phyloP scores from a whole-genome alignment of 2,113 vertebrate species.

The Dromas ardeola region DNA sequence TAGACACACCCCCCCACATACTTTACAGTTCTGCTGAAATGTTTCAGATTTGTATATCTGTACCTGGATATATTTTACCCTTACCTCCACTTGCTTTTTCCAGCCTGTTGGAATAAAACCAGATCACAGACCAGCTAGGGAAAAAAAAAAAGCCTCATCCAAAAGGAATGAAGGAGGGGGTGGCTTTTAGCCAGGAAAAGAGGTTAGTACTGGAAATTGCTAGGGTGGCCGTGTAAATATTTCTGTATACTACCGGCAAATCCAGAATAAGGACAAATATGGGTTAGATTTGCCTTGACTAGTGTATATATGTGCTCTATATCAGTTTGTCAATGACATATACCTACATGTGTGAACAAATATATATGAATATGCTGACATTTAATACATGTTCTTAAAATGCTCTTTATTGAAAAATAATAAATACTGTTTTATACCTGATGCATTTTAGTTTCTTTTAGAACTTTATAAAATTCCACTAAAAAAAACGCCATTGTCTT shows the following conservation, averaged over 20 bases:
- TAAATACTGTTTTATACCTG: neutral
- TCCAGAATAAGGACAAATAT: neutral
- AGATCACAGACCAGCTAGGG: neutral
- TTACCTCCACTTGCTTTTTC: neutral
- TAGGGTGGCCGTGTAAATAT: neutral
- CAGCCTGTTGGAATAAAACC: neutral
- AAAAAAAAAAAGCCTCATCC: neutral
- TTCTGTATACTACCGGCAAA: neutral
- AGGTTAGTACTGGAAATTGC: neutral
- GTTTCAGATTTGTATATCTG: neutral
- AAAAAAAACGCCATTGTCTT: neutral
- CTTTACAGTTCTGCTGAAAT: neutral
- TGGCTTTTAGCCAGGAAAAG: neutral
- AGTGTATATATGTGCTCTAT: neutral
- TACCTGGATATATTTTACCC: neutral
- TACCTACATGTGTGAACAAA: neutral
- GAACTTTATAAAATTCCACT: neutral
- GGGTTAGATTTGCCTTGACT: neutral
- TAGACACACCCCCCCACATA: neutral
- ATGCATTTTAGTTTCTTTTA: neutral
- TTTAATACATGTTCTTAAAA: neutral
- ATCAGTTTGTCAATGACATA: neutral
- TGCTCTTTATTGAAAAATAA: neutral
- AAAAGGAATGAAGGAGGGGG: accelerated
- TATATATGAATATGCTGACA: neutral